Evolutionary conservation across 2,113 vertebrate species (phyloP).

Genomic region (Mus spicilegus): DNA sequence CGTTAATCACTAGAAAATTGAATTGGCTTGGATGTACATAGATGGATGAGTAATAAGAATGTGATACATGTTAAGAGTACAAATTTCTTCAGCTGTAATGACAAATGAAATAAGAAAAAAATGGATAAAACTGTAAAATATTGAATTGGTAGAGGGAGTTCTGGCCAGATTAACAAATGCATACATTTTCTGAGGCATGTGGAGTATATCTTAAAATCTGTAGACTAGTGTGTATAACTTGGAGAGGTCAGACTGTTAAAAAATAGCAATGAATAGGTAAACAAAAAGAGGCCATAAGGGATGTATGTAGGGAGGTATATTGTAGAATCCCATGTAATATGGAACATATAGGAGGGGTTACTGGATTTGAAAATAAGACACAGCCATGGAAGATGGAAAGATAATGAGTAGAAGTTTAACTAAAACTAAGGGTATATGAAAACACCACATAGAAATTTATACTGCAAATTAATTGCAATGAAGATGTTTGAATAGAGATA

Average conservation of each 20-base stretch:
- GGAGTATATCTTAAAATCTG: background rate
- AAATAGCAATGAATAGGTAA: background rate
- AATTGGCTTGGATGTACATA: background rate
- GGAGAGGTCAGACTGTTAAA: background rate
- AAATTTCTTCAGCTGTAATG: background rate
- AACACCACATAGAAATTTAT: background rate
- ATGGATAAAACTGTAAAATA: background rate
- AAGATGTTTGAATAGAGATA: background rate
- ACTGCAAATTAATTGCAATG: background rate
- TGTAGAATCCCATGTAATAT: background rate
- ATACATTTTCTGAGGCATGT: background rate
- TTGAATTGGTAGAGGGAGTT: background rate
- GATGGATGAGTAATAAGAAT: background rate
- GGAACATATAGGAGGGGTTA: background rate
- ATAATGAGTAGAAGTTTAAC: background rate
- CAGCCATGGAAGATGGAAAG: background rate
- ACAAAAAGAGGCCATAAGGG: background rate
- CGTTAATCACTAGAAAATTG: background rate
- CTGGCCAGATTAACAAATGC: background rate
- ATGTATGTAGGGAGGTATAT: background rate
- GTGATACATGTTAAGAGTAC: background rate
- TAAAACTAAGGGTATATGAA: background rate
- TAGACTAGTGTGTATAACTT: background rate
- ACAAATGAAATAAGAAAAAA: background rate
- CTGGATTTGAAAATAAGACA: background rate